phyloP scores from a whole-genome alignment of 2,797 vertebrate species.

The Phataginus tetradactyla region DNA sequence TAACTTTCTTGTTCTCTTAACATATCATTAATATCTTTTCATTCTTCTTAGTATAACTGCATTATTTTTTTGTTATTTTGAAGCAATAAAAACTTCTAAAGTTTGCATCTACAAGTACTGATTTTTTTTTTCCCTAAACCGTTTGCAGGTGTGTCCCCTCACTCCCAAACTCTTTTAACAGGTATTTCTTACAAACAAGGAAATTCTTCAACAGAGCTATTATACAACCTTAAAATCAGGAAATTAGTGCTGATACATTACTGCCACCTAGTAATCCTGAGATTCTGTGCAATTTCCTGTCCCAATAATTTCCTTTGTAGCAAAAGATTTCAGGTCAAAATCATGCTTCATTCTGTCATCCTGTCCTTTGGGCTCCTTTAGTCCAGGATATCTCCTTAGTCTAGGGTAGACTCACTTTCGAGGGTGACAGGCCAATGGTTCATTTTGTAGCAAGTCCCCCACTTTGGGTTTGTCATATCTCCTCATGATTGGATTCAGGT shows the following conservation, averaged over 20 bases:
- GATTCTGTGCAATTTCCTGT: not conserved
- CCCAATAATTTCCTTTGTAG: not conserved
- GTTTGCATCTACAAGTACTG: not conserved
- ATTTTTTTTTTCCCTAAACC: not conserved
- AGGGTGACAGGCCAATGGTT: not conserved
- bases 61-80: not conserved
- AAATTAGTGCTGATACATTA: fast-evolving
- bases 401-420: not conserved
- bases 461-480: not conserved
- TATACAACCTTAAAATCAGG: not conserved
- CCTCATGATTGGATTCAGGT: not conserved
- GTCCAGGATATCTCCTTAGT: not conserved
- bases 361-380: fast-evolving
- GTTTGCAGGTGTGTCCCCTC: not conserved
- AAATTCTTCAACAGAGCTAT: fast-evolving
- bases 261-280: not conserved
- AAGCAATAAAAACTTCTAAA: not conserved
- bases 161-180: not conserved
- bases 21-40: not conserved
- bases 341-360: fast-evolving
- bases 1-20: not conserved
- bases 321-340: not conserved
- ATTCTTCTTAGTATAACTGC: not conserved
- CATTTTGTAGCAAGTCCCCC: fast-evolving
- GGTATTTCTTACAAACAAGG: not conserved